A percentile compares a stretch with the other conserved stretches of the same genome.
phyloP scores from a whole-genome alignment of 2,888 invertebrate genomes.

The Leptopilina myrica region DNA sequence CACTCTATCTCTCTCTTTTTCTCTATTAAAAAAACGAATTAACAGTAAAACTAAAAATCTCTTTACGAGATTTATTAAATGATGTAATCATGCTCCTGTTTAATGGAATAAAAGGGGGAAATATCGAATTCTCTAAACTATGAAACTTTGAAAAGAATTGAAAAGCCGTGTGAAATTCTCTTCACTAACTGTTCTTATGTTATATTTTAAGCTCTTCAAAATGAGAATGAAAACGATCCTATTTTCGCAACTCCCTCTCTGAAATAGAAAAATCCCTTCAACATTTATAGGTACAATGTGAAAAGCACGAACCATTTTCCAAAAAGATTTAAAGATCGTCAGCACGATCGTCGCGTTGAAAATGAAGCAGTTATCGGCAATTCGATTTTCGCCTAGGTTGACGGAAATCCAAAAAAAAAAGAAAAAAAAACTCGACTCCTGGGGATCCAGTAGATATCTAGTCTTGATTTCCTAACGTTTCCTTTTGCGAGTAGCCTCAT shows the following conservation, averaged over 20 bases:
- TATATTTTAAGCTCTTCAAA: background rate
- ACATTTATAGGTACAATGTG: background rate
- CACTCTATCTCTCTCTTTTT: background rate
- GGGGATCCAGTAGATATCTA: constrained; percentile 49
- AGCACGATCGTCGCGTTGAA: constrained; percentile 23
- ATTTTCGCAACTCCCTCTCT: background rate
- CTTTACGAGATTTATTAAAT: background rate
- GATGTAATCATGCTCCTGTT: background rate
- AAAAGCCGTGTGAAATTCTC: background rate
- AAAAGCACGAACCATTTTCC: background rate
- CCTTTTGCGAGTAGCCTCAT: constrained; percentile 59
- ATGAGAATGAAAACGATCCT: constrained; percentile 11
- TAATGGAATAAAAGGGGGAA: background rate
- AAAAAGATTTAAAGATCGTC: constrained; percentile 28
- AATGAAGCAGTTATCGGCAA: constrained; percentile 19
- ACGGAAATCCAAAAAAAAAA: background rate
- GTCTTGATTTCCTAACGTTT: constrained; percentile 61
- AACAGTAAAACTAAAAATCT: background rate
- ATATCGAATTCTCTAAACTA: background rate
- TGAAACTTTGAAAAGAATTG: background rate
- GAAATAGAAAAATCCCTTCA: constrained; percentile 14
- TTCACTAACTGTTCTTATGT: background rate
- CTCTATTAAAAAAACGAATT: background rate
- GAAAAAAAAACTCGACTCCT: constrained; percentile 46
- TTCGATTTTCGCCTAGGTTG: constrained; percentile 26